Base-by-base conservation (phyloP, 2,113 vertebrate genomes). In the Spizaetus ornatus region DNA sequence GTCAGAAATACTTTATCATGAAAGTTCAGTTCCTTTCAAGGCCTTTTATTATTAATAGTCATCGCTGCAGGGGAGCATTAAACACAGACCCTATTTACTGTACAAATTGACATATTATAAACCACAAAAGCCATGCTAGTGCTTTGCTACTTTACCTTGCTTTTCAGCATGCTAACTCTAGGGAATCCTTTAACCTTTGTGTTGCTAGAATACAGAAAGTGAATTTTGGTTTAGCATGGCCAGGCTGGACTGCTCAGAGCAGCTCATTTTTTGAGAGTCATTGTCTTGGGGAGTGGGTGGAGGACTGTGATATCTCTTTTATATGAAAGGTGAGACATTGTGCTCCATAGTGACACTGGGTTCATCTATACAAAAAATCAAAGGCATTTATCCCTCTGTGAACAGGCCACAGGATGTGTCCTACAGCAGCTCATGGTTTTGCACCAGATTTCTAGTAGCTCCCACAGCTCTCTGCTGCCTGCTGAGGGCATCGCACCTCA, bases 21-120 rank as follows among this genome's bases (percentile, higher is more conserved):
- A 97, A 97, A 97, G 94, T 97, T 97, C 97, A 96, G 84, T 95
- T 97, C 94, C 88, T 96, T 95, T 94, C 92, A 95, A 95, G 91
- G 94, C 58, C 78, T 84, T 96, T 96, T 95, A 94, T 96, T 93
- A 96, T 92, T 95, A 96, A 95, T 95, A 97, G 97, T 95, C 88
- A 82, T 82, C 34, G 15, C 87, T 94, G 96, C 96, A 85, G 96
- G 97, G 86, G 56, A 90, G 87, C 94, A 90, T 95, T 96, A 91
- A 97, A 97, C 87, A 94, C 84, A 94, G 94, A 94, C 90, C 69
- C 86, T 96, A 95, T 97, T 97, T 95, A 95, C 88, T 77, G 84
- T 95, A 98, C 96, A 96, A 95, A 98, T 94, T 96, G 95, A 71
- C 72, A 71, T 97, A 96, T 96, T 96, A 91, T 93, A 95, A 95